Base-by-base conservation (phyloP, 1,140 invertebrate species). In the Zaprionus ghesquierei region DNA sequence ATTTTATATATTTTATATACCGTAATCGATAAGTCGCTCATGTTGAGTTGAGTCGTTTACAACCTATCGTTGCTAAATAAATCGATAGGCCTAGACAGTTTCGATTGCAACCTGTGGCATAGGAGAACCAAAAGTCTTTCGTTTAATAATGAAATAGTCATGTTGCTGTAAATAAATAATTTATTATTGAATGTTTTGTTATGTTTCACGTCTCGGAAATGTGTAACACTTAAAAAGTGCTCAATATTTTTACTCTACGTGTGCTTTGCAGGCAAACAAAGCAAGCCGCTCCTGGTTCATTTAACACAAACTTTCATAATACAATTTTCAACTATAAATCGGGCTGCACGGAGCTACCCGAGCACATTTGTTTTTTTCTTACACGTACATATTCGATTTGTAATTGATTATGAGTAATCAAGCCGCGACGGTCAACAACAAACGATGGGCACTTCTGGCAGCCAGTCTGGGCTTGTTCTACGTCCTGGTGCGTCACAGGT, bases 391-490 rank as follows among this genome's bases (percentile, higher is more conserved):
- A 29, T 29, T 5, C 27, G 27, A 29, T 9, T 29, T 5, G 27
- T 29, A 0, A 29, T 29, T 29, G 27, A 12, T 41, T 0, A 73
- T 73, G 70, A 69, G 56, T n/a, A 51, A 51, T 12, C 35, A 63
- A 64, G 50, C 23, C 22, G 4, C 44, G 12, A 31, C 51, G 0
- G 35, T 44, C 3, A 60, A 6, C 41, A 56, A 44, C 5, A 51
- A 58, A 8, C 72, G 61, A 53, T 81, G 51, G 69, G 79, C 82
- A 0, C 25, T 86, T 29, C 6, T 86, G 3, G 82, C 82, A 9
- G 82, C 82, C 0, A 54, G 82, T 8, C 46, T 86, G 12, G 75
- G 82, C 5, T 9, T 86, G 2, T 84, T 87, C 3, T 86, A 77
- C 15, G 79, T 86, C 0, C 54, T 86, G 1, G 54, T 87, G 41